Conservation (phyloP, 2,888 invertebrate genomes). For the Clanis bilineata region DNA sequence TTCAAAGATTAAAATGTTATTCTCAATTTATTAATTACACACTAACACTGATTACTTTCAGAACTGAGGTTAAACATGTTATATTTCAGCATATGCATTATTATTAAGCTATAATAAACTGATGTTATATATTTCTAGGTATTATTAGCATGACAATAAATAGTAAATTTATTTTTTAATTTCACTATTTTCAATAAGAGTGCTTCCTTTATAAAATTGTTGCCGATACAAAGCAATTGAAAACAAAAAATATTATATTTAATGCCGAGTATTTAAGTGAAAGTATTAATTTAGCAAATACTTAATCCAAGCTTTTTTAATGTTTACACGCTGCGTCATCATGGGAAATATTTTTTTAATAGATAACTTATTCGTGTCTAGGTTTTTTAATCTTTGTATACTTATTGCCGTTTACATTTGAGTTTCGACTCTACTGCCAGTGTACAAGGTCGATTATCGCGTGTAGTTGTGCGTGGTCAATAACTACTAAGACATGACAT, state of each 20-base stretch:
- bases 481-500: not conserved
- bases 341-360: slow-evolving; percentile 31
- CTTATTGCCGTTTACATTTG: slow-evolving; percentile 29
- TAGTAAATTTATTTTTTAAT: slow-evolving; percentile 9
- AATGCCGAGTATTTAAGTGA: slow-evolving; percentile 54
- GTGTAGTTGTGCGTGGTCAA: not conserved
- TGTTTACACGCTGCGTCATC: slow-evolving; percentile 25
- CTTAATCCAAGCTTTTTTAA: slow-evolving; percentile 22
- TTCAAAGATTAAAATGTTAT: too few relatives aligned
- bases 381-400: slow-evolving; percentile 23
- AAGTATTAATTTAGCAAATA: slow-evolving; percentile 64
- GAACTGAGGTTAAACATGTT: too few relatives aligned
- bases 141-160: slow-evolving; percentile 14
- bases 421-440: slow-evolving; percentile 27
- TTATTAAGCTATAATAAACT: not conserved
- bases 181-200: slow-evolving; percentile 23
- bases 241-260: slow-evolving; percentile 27
- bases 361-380: slow-evolving; percentile 44
- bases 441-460: slow-evolving; percentile 18
- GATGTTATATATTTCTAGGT: not conserved
- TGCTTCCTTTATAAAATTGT: slow-evolving; percentile 6
- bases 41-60: too few relatives aligned
- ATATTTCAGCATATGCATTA: too few relatives aligned
- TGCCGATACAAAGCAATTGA: slow-evolving; percentile 36
- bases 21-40: too few relatives aligned